Base-by-base conservation (phyloP, 1,140 invertebrate species). In the Vanessa tameamea region DNA sequence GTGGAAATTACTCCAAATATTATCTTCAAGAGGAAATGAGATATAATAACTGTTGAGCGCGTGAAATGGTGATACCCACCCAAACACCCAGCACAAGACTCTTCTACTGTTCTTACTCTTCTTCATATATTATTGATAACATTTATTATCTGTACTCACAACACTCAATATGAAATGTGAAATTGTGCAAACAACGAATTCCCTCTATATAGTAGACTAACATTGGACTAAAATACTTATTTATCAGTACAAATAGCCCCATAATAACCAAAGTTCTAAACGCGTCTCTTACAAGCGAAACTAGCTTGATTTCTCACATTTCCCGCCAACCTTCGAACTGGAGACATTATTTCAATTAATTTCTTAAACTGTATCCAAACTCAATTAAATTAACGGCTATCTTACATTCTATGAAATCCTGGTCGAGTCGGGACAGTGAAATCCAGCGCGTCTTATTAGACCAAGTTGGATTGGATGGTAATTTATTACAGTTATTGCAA, bases 401-500 rank as follows among this genome's bases (percentile, higher is more conserved):
- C 81, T 80, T 79, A 81, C 81, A 79, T 80, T 77, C 79, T 79
- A 76, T 72, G 78, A 77, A 78, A 76, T 73, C 66, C 68, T 72
- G 78, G 77, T 47, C 75, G 76, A 68, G 61, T 57, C 69, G 61
- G 59, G 66, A 76, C 75, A 77, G 64, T 65, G 77, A 74, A 81
- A 78, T 78, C 77, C 81, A 50, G 47, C 63, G 79, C 78, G 75
- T 84, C 87, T 87, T 87, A 89, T 88, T 89, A 85, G 75, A 87
- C 71, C 78, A 87, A 87, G 71, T 87, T 88, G 84, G 83, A 87
- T 89, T 85, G 85, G 86, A 80, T 88, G 71, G 83, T 87, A 86
- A 89, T 88, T 89, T 88, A 88, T 89, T 86, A 86, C 76, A 82
- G 87, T 87, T 87, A 88, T 86, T 84, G 81, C 82, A 83, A 88